Base-by-base conservation (phyloP, 2,113 vertebrate genomes). In the Candoia aspera region DNA sequence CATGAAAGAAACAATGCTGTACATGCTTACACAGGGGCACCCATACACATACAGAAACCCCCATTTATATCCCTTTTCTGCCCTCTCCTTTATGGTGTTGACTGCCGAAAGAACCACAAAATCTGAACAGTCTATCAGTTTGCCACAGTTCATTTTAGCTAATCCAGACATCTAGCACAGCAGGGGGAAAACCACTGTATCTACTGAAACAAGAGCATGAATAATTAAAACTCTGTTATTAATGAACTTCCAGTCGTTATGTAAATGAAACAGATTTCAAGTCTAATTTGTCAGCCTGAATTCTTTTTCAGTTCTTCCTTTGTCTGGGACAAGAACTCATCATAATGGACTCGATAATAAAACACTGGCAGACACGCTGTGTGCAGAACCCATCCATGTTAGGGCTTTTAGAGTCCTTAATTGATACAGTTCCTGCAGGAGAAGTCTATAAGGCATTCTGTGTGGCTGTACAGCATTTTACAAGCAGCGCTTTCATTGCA, bases 171-270 rank as follows among this genome's bases (percentile, higher is more conserved):
- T 97, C 97, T 97, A 96, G 95, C 98, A 96, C 98, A 98, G 98
- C 97, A 96, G 97, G 98, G 96, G 96, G 97, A 97, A 98, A 98
- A 98, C 96, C 97, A 97, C 97, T 98, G 96, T 97, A 98, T 98
- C 98, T 97, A 96, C 97, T 98, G 98, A 98, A 98, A 98, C 98
- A 98, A 98, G 98, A 98, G 96, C 98, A 98, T 98, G 98, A 98
- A 99, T 98, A 98, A 98, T 98, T 98, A 98, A 98, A 98, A 97
- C 96, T 94, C 96, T 94, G 97, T 98, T 98, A 98, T 98, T 98
- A 98, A 98, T 98, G 98, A 98, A 98, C 98, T 98, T 98, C 97
- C 96, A 97, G 97, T 98, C 97, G 96, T 98, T 98, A 98, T 98
- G 98, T 98, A 98, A 98, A 98, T 98, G 97, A 98, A 98, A 97